Base-by-base conservation (phyloP, 2,113 vertebrate genomes). In the Climacteris rufus region DNA sequence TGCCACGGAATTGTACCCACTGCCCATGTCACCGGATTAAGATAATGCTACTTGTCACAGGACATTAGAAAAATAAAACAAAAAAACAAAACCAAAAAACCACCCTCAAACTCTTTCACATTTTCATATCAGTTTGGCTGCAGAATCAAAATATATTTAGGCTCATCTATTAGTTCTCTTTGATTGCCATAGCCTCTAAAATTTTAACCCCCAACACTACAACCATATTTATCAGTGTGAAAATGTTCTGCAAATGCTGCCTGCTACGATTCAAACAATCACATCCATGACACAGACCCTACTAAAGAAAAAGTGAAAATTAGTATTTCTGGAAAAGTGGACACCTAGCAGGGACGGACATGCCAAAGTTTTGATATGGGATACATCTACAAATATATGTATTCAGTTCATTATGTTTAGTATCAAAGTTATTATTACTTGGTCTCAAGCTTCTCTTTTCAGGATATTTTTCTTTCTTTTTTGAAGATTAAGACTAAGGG, bases 1-100 rank as follows among this genome's bases (percentile, higher is more conserved):
- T 56, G 12, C 23, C 28, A 68, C 35, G 35, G 27, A 90, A 28
- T 30, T 79, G 6, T 31, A 56, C 22, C 39, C 23, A 20, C 30
- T 64, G 71, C 30, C 4, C 24, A 10, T 11, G 9, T n/a, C 2
- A 1, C n/a, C 10, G n/a, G 23, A 44, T 50, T 56, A 75, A 84
- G 15, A 4, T 60, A 76, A 45, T 37, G 20, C 3, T 47, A 7
- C 21, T 50, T 66, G 9, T 59, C 7, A 75, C 9, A 54, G 15
- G 24, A 72, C 30, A 45, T n/a, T 10, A 15, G 52, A 44, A 15
- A 20, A 44, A 22, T 4, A 11, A 23, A 16, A 33, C 8, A 11
- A 5, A 40, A 19, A 9, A 1, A 3, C 12, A n/a, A 4, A 1
- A 2, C 6, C 3, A 19, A 20, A 15, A 27, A 35, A 6, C 2